Evolutionary conservation across 1,140 invertebrate genomes (phyloP), one percentile per base, ranked within the genome.

Genomic region (Meloidogyne floridensis): DNA sequence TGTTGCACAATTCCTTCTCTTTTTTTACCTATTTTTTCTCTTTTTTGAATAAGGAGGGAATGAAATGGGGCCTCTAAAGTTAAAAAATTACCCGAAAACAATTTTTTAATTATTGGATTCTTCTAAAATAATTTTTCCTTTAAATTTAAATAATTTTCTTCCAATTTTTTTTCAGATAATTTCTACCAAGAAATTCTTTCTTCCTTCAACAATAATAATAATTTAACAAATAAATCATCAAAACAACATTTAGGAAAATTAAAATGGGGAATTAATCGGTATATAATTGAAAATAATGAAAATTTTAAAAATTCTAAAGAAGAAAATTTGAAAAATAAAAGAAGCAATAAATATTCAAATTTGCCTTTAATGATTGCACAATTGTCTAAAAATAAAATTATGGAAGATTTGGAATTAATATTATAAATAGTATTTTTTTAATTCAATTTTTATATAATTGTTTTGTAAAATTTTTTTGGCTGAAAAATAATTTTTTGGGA

Each of bases 381-480:
- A 65, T 65, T 65, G 15, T 15, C 59, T 65, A 18, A 65, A 18
- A 65, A 18, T 65, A 65, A 65, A 65, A 65, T 65, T 65, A 65
- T 65, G 59, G 59, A 65, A n/a, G 59, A 65, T 65, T 65, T 65
- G 59, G 59, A 65, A 18, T 65, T 65, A 65, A 65, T 65, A n/a
- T 18, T 65, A 65, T 65, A 65, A 32, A 32, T 32, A 32, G 32
- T 32, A 32, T 32, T 32, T 32, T 32, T 32, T 32, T 2, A 32
- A 32, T 32, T 32, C 2, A 32, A 32, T 32, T 32, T 32, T 32
- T 32, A 2, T 32, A 32, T 32, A 32, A 32, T 32, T 32, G 32
- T 32, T 32, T 32, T 32, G 1, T 32, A 2, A 32, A 32, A 32
- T 32, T 32, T 32, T 32, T 32, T 32, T 32, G 32, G 2, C 32